phyloP scores from a whole-genome alignment of 2,113 vertebrate genomes.

The Embiotoca jacksoni region DNA sequence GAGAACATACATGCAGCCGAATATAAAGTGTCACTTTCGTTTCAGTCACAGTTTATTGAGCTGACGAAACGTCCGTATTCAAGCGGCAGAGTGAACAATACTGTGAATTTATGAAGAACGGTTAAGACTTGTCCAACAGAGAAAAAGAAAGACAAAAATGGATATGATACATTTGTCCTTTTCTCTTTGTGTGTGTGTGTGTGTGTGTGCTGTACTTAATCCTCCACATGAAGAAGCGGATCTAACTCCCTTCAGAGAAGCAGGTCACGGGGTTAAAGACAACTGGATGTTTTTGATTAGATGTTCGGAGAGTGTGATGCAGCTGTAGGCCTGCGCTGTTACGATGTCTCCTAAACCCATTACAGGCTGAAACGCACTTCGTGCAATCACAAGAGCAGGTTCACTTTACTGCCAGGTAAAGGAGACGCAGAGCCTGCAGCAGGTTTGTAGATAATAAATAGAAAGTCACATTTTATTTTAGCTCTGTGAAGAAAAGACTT shows the following conservation, averaged over 20 bases:
- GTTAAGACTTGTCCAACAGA: background rate
- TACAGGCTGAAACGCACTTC: slow-evolving; percentile 36
- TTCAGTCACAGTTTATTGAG: slow-evolving; percentile 29
- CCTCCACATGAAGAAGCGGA: background rate
- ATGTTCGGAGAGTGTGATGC: slow-evolving; percentile 31
- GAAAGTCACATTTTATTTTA: slow-evolving; percentile 49
- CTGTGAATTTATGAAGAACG: slow-evolving; percentile 1
- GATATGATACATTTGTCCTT: background rate
- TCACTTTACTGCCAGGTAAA: slow-evolving; percentile 41
- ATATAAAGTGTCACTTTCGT: slow-evolving; percentile 31
- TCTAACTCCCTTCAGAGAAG: background rate
- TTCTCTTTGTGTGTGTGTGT: background rate
- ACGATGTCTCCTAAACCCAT: slow-evolving; percentile 45
- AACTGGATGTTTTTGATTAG: slow-evolving; percentile 47
- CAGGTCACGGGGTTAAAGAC: slow-evolving; percentile 38
- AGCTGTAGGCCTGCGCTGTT: slow-evolving; percentile 14
- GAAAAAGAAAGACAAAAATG: background rate
- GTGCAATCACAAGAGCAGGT: slow-evolving; percentile 32
- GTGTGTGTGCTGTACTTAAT: background rate
- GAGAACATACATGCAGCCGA: slow-evolving; percentile 6
- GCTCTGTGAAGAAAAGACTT: slow-evolving; percentile 8
- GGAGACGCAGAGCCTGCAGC: slow-evolving; percentile 29
- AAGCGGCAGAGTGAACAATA: background rate
- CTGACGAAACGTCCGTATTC: slow-evolving; percentile 44
- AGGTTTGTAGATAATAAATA: slow-evolving; percentile 49